These are phyloP conservation scores for Sesia apiformis DNA, from an alignment of 2,888 invertebrate species.

Conservation along the genomic window DNA sequence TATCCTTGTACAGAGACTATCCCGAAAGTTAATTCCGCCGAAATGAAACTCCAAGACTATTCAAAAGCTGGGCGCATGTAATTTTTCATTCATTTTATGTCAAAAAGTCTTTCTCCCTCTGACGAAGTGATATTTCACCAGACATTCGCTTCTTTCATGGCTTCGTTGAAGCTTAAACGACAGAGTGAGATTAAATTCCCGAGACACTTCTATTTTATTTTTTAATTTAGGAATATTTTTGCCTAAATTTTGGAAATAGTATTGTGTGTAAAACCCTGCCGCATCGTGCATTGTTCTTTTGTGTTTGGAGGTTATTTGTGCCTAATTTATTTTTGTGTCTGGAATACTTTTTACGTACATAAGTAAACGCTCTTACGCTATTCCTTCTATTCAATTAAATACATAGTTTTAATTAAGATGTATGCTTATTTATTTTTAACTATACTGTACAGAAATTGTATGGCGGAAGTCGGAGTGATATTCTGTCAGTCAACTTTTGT, in stretches of 20 bases:
- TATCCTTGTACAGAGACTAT: background rate
- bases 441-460: too few relatives aligned
- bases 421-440: too few relatives aligned
- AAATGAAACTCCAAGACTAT: constrained; percentile 15
- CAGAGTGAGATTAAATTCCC: constrained; percentile 12
- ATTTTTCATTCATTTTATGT: constrained; percentile 53
- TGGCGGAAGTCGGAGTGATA: too few relatives aligned
- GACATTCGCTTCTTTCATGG: constrained; percentile 9
- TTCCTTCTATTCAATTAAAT: too few relatives aligned
- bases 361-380: too few relatives aligned
- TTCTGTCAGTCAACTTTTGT: too few relatives aligned
- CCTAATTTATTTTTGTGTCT: too few relatives aligned
- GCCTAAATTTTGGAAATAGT: background rate
- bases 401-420: too few relatives aligned
- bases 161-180: constrained; percentile 5
- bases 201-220: constrained; percentile 2
- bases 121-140: constrained; percentile 14
- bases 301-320: too few relatives aligned
- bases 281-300: too few relatives aligned
- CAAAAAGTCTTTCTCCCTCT: constrained; percentile 23
- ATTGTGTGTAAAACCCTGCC: too few relatives aligned
- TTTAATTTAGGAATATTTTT: constrained; percentile 4
- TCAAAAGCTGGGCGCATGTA: constrained; percentile 29
- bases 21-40: constrained; percentile 9
- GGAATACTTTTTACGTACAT: too few relatives aligned